Evolutionary conservation across 1,140 invertebrate genomes (phyloP).

Genomic region (Ooceraea biroi): DNA sequence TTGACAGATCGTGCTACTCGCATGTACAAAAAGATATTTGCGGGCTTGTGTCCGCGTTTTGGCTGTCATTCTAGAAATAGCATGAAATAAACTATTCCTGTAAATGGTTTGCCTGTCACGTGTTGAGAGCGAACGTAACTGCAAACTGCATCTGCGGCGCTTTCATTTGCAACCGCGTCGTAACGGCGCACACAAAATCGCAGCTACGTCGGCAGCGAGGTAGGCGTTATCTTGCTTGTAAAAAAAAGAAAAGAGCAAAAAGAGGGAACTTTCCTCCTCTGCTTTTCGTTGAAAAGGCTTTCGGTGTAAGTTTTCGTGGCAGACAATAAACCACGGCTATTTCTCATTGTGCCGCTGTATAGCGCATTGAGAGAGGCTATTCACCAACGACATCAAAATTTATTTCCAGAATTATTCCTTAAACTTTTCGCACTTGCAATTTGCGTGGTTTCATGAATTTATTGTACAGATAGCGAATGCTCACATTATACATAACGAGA

Average conservation of each 20-base stretch:
- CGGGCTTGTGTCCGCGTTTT: not conserved
- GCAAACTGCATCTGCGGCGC: constrained; percentile 41
- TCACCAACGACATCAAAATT: constrained; percentile 56
- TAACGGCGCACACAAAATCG: constrained; percentile 39
- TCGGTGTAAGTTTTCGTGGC: constrained; percentile 59
- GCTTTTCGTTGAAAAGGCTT: constrained; percentile 57
- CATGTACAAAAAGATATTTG: too few relatives aligned
- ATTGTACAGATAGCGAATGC: constrained; percentile 27
- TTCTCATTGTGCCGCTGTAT: constrained; percentile 54
- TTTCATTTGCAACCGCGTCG: constrained; percentile 45
- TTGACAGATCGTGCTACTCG: not conserved
- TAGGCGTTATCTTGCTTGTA: constrained; percentile 51
- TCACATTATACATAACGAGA: constrained; percentile 3
- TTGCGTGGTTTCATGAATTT: constrained; percentile 36
- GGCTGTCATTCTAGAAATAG: not conserved
- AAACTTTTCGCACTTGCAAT: constrained; percentile 48
- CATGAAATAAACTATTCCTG: constrained; percentile 44
- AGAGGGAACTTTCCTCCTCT: constrained; percentile 39
- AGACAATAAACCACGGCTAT: constrained; percentile 58
- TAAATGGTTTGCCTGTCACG: constrained; percentile 28
- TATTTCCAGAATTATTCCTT: constrained; percentile 56
- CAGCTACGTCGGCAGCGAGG: constrained; percentile 24
- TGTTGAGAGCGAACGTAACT: constrained; percentile 24
- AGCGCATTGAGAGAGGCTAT: constrained; percentile 41
- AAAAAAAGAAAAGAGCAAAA: not conserved